Percentiles rank a stretch among this genome's conserved stretches.
phyloP scores from a whole-genome alignment of 2,113 vertebrate species.

The Syngnathus scovelli region DNA sequence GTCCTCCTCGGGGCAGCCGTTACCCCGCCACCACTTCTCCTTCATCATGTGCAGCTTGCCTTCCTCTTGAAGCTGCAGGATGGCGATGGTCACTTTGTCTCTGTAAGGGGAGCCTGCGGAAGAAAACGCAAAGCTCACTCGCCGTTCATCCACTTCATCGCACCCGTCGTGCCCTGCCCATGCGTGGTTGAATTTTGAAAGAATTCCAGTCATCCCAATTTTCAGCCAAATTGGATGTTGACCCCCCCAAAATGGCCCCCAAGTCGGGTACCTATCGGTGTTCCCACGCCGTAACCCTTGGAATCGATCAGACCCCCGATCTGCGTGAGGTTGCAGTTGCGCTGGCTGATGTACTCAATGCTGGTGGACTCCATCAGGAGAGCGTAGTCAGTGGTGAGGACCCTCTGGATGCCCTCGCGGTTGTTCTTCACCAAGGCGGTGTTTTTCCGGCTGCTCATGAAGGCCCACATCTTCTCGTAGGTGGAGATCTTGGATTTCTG shows the following conservation, averaged over 20 bases:
- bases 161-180: too few relatives aligned
- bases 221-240: neutral
- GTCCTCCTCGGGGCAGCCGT: conserved; percentile 93
- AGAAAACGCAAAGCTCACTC: neutral
- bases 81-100: conserved; percentile 95
- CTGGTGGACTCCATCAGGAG: conserved; percentile 98
- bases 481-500: conserved; percentile 99
- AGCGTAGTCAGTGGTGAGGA: conserved; percentile 91
- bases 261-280: conserved; percentile 83
- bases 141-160: too few relatives aligned
- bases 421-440: conserved; percentile 91
- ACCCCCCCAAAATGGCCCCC: neutral
- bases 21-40: conserved; percentile 97
- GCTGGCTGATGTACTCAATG: conserved; percentile 96
- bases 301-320: conserved; percentile 96
- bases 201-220: neutral
- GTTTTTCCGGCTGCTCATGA: conserved; percentile 97
- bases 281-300: conserved; percentile 96
- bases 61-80: conserved; percentile 94
- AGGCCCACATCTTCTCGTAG: conserved; percentile 99
- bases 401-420: conserved; percentile 89
- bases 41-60: conserved; percentile 98
- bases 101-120: conserved; percentile 87
- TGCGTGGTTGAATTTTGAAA: neutral
- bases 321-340: conserved; percentile 98